Evolutionary conservation across 1,140 invertebrate genomes (phyloP).

Genomic region (Drosophila fuyamai): DNA sequence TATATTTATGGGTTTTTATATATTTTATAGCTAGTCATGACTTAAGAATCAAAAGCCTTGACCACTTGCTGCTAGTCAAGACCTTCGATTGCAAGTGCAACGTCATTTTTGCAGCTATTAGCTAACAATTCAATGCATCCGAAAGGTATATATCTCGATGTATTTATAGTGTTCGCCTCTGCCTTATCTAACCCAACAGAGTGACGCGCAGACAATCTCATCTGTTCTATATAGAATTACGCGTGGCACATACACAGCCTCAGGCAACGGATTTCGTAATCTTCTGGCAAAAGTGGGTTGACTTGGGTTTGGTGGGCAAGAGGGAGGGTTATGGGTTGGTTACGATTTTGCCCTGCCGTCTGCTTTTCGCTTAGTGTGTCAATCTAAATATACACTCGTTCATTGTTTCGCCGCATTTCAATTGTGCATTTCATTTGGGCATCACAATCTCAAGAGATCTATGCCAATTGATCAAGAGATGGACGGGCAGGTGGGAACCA

Average conservation of each 20-base stretch:
- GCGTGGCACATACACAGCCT: constrained; percentile 48
- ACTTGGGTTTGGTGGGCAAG: background rate
- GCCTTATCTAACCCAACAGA: constrained; percentile 17
- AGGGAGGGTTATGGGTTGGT: background rate
- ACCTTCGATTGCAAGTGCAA: constrained; percentile 56
- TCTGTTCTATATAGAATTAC: constrained; percentile 70
- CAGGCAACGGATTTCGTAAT: constrained; percentile 59
- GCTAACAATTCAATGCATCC: constrained; percentile 51
- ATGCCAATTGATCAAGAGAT: constrained; percentile 39
- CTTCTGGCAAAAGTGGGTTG: constrained; percentile 42
- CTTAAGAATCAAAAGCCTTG: constrained; percentile 44
- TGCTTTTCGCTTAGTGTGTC: constrained; percentile 67
- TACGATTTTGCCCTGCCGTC: constrained; percentile 2
- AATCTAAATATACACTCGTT: constrained; percentile 65
- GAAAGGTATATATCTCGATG: constrained; percentile 19
- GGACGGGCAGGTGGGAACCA: constrained; percentile 27
- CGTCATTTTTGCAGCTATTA: constrained; percentile 65
- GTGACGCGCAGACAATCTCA: constrained; percentile 12
- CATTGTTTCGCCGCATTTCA: constrained; percentile 68
- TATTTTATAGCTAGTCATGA: constrained; percentile 11
- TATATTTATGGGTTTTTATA: constrained; percentile 7
- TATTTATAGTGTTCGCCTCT: constrained; percentile 44
- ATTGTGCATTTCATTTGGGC: constrained; percentile 60
- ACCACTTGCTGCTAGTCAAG: constrained; percentile 53
- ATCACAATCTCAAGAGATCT: constrained; percentile 53